phyloP scores from a whole-genome alignment of 2,113 vertebrate species.

The Vireo altiloquus region DNA sequence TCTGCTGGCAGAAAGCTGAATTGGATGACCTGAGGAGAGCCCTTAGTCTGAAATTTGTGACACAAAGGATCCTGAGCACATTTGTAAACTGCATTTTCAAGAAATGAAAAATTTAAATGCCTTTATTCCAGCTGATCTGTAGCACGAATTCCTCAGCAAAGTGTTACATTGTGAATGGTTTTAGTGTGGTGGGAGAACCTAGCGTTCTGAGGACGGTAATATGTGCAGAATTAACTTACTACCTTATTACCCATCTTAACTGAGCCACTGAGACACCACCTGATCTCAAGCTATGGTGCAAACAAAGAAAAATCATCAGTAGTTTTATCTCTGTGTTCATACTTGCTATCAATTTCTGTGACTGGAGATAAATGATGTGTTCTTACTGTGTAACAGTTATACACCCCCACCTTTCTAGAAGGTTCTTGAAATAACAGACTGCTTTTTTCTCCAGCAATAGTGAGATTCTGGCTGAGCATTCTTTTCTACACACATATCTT shows the following conservation, averaged over 20 bases:
- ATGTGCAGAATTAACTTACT: not conserved
- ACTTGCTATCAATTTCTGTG: not conserved
- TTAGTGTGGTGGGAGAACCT: not conserved
- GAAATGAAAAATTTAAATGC: not conserved
- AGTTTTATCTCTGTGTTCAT: not conserved
- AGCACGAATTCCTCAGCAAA: not conserved
- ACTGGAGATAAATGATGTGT: not conserved
- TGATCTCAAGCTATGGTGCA: not conserved
- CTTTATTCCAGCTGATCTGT: not conserved
- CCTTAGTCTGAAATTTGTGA: not conserved
- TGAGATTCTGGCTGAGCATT: not conserved
- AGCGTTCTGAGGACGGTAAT: accelerated
- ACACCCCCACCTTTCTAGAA: not conserved
- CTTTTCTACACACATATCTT: not conserved
- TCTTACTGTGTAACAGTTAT: not conserved
- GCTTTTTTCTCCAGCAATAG: not conserved
- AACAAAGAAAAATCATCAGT: not conserved
- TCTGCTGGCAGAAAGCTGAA: constrained; percentile 18
- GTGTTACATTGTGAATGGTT: not conserved
- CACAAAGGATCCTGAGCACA: not conserved
- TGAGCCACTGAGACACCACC: not conserved
- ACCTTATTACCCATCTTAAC: not conserved
- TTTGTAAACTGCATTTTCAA: not conserved
- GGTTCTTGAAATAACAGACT: not conserved
- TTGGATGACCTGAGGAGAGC: not conserved